Evolutionary conservation across 2,888 invertebrate genomes (phyloP), one percentile per base, ranked within the genome.

Genomic region (Lasioglossum zephyrum): DNA sequence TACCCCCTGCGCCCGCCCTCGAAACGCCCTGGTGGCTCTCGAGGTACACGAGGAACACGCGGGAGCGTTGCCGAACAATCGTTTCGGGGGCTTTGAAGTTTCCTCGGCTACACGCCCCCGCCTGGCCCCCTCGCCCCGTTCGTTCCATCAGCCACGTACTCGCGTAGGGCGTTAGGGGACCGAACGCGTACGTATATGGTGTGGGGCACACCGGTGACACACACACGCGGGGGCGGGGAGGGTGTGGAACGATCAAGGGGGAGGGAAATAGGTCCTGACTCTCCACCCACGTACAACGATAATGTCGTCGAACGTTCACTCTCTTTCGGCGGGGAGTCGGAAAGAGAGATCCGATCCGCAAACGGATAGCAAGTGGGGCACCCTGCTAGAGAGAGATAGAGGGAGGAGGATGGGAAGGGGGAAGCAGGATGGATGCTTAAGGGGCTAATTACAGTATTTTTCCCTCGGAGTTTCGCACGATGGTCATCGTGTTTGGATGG

Each of bases 51-150:
- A 77, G 89, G 79, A 90, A 88, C 82, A 86, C 87, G 90, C 86
- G 82, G 87, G 82, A 89, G 91, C 92, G 92, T 90, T 91, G 91
- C 87, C 90, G 93, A 93, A 93, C 93, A 93, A 93, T 93, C 92
- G 92, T 93, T 93, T 93, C 92, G 92, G 92, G 90, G 87, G 91
- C 93, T 93, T 93, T 93, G 93, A 93, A 93, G 93, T 93, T 91
- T 89, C 88, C 90, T 86, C 87, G 87, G 80, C 82, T 85, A 86
- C 82, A 83, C 89, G 86, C 82, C 86, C 83, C 81, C 85, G 85
- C 77, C 76, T 76, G 69, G 39, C 73, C 76, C 53, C 77, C 73
- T 60, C 53, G 57, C 44, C 44, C 44, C 47, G 39, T 13, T 47
- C 73, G 84, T 84, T 84, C 88, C 80, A 83, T 84, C 80, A 84